Conservation (phyloP, 2,888 invertebrate genomes). For the Neoitamus cyanurus region DNA sequence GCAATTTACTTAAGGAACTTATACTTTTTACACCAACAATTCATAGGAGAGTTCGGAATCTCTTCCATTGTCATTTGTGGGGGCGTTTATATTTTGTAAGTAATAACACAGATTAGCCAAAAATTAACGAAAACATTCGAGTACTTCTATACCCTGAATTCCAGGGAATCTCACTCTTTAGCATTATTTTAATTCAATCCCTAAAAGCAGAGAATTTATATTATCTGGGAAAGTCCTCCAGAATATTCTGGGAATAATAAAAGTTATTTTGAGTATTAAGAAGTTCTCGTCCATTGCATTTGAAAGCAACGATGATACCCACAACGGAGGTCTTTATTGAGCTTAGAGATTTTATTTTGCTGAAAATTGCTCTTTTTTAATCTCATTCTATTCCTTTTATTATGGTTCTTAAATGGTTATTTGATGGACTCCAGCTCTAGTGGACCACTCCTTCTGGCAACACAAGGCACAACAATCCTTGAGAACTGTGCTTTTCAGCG, state of each 20-base stretch:
- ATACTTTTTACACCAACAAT: too few relatives aligned
- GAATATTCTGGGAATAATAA: conserved; percentile 15
- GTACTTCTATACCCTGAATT: background rate
- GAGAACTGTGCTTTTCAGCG: background rate
- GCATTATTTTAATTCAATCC: background rate
- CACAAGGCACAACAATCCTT: conserved; percentile 24
- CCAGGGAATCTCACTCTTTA: background rate
- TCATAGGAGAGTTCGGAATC: too few relatives aligned
- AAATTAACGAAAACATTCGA: too few relatives aligned
- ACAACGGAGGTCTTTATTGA: conserved; percentile 12
- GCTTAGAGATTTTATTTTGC: conserved; percentile 49
- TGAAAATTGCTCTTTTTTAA: conserved; percentile 47
- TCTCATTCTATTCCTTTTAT: conserved; percentile 36
- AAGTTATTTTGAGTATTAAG: conserved; percentile 47
- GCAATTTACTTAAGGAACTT: too few relatives aligned
- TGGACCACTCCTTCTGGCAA: conserved; percentile 17
- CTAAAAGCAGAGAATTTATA: background rate
- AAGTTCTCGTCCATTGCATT: conserved; percentile 49
- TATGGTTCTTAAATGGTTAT: conserved; percentile 41
- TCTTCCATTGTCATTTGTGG: too few relatives aligned
- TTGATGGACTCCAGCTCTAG: conserved; percentile 25
- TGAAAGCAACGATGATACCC: conserved; percentile 21
- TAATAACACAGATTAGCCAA: too few relatives aligned
- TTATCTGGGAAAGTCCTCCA: background rate
- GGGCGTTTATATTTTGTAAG: too few relatives aligned